These are phyloP conservation scores for Masnerella sp. DNA, from an alignment of 2,888 invertebrate species.

Conservation along the genomic window DNA sequence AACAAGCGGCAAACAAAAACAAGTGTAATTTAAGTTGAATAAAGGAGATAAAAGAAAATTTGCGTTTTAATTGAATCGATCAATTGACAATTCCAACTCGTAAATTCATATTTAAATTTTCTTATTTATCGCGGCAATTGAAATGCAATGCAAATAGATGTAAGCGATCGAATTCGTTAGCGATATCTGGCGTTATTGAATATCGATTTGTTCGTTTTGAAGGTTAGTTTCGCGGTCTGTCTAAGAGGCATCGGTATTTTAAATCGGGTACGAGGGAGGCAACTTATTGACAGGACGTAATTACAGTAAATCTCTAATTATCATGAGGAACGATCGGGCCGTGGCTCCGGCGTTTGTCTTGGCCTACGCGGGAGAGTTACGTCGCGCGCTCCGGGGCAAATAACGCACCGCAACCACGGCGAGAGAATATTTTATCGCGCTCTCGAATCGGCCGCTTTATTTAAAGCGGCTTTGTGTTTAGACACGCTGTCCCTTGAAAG, in stretches of 20 bases:
- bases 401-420: conserved; percentile 27
- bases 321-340: conserved; percentile 54
- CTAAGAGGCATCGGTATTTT: conserved; percentile 42
- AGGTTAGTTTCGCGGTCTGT: conserved; percentile 29
- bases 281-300: conserved; percentile 61
- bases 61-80: conserved; percentile 39
- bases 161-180: conserved; percentile 50
- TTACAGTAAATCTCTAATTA: conserved; percentile 68
- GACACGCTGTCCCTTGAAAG: conserved; percentile 8
- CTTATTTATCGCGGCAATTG: conserved; percentile 43
- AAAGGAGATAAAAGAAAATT: conserved; percentile 24
- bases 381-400: conserved; percentile 45
- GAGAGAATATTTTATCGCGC: conserved; percentile 51
- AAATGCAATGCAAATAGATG: conserved; percentile 53
- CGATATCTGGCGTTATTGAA: conserved; percentile 51
- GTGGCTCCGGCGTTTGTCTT: conserved; percentile 49
- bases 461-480: conserved; percentile 37
- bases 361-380: conserved; percentile 39
- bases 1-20: not conserved
- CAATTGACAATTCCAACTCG: conserved; percentile 33
- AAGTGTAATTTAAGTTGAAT: conserved; percentile 13
- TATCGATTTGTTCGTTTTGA: conserved; percentile 48
- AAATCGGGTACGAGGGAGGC: conserved; percentile 51
- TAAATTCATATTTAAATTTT: conserved; percentile 49
- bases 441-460: conserved; percentile 46